These are phyloP conservation scores for Dugesia japonica DNA, from an alignment of 2,888 invertebrate species.

Conservation along the genomic window DNA sequence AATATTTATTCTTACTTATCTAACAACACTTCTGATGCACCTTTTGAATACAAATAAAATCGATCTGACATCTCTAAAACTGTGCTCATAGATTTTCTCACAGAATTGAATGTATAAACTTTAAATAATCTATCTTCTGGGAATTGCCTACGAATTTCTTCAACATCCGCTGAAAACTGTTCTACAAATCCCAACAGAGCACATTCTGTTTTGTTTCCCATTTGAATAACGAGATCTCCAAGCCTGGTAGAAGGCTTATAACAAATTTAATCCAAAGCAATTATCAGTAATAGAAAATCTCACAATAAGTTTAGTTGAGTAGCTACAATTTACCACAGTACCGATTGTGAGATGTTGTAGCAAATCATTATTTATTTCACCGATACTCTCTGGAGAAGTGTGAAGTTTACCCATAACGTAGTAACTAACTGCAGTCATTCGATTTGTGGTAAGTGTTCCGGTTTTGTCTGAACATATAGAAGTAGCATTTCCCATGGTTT, in stretches of 20 bases:
- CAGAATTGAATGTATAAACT: constrained; percentile 82
- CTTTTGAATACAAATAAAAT: constrained; percentile 81
- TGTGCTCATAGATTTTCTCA: constrained; percentile 94
- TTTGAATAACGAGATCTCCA: constrained; percentile 56
- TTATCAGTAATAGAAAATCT: too few relatives aligned
- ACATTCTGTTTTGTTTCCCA: constrained; percentile 99
- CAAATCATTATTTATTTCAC: not conserved
- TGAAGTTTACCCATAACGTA: constrained; percentile 63
- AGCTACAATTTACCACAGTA: not conserved
- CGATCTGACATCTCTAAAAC: constrained; percentile 61
- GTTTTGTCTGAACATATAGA: constrained; percentile 56
- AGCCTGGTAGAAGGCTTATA: not conserved
- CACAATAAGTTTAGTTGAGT: not conserved
- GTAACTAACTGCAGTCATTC: constrained; percentile 92
- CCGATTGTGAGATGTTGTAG: not conserved
- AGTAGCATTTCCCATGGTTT: constrained; percentile 88
- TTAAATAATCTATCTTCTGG: constrained; percentile 74
- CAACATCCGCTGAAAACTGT: constrained; percentile 59
- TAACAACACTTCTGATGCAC: constrained; percentile 93
- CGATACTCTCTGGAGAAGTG: not conserved
- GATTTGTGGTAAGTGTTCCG: constrained; percentile 79
- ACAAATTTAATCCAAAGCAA: not conserved
- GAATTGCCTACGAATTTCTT: constrained; percentile 69
- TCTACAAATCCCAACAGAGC: constrained; percentile 76
- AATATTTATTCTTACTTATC: constrained; percentile 60